A percentile compares a stretch with the other conserved stretches of the same genome.
Conservation (phyloP, 1,140 invertebrate species). For the Drosophila repletoides region DNA sequence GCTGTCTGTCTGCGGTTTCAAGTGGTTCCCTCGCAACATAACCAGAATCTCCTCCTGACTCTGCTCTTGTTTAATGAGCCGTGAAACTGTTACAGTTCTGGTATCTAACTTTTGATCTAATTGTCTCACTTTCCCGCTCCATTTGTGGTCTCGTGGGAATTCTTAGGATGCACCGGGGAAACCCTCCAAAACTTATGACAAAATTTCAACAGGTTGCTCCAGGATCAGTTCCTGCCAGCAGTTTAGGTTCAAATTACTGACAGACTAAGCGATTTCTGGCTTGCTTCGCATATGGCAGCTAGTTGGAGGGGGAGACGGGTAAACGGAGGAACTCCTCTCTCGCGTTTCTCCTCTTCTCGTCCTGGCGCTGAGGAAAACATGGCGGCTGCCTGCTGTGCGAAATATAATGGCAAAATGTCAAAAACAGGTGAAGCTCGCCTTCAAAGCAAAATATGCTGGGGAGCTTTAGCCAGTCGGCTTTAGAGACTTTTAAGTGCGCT, state of each 20-base stretch:
- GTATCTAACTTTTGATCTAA: constrained; percentile 46
- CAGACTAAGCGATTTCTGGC: constrained; percentile 20
- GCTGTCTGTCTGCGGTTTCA: constrained; percentile 51
- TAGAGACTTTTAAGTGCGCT: constrained; percentile 5
- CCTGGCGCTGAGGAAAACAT: no score
- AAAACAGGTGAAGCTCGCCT: constrained; percentile 60
- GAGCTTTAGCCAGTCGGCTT: neutral
- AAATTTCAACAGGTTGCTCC: constrained; percentile 58
- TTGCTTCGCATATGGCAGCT: constrained; percentile 37
- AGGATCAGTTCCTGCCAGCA: constrained; percentile 33
- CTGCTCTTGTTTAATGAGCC: constrained; percentile 56
- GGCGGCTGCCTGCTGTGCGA: constrained; percentile 65
- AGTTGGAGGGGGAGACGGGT: neutral
- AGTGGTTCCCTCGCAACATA: constrained; percentile 37
- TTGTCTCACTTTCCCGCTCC: constrained; percentile 22
- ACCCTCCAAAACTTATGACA: no score
- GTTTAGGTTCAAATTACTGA: constrained; percentile 54
- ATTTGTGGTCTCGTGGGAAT: constrained; percentile 60
- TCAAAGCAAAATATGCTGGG: neutral
- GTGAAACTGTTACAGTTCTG: constrained; percentile 47
- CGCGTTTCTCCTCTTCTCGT: neutral
- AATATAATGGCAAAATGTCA: constrained; percentile 73
- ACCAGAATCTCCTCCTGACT: neutral
- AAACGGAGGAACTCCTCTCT: neutral
- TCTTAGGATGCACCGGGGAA: neutral